Evolutionary conservation across 2,113 vertebrate species (phyloP).

Genomic region (Sander lucioperca): DNA sequence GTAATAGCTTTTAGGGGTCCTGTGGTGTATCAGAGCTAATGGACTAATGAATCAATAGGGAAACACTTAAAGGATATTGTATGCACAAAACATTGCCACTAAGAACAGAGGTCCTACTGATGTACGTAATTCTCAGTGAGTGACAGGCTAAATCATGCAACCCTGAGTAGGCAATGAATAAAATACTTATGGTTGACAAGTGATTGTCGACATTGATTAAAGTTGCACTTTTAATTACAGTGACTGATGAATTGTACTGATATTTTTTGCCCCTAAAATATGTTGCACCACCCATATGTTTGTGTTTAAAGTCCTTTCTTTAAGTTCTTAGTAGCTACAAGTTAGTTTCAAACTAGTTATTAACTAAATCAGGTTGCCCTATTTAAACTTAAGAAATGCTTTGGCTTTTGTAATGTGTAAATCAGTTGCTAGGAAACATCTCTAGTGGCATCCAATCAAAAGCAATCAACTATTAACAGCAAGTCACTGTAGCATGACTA

Average conservation of each 20-base stretch:
- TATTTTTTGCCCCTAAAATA: not conserved
- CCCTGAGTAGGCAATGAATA: conserved; percentile 8
- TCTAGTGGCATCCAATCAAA: not conserved
- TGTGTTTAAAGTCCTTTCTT: not conserved
- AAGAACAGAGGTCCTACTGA: conserved; percentile 23
- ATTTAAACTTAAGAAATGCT: not conserved
- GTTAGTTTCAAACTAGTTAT: not conserved
- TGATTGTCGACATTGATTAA: conserved; percentile 39
- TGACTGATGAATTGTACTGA: not conserved
- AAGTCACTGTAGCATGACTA: not conserved
- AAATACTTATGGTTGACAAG: conserved; percentile 28
- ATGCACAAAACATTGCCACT: conserved; percentile 30
- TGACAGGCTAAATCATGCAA: conserved; percentile 20
- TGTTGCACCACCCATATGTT: not conserved
- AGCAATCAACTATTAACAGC: not conserved
- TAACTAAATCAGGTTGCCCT: not conserved
- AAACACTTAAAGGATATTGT: conserved; percentile 60
- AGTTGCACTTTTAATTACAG: conserved; percentile 32
- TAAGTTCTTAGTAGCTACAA: not conserved
- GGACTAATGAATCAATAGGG: conserved; percentile 63
- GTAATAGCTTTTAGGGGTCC: conserved; percentile 43
- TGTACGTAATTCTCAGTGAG: conserved; percentile 12
- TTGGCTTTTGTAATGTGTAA: not conserved
- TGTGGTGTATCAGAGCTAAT: conserved; percentile 33
- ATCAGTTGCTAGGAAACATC: not conserved